These are phyloP conservation scores for Celastrina argiolus DNA, from an alignment of 2,888 invertebrate species.

Conservation along the genomic window DNA sequence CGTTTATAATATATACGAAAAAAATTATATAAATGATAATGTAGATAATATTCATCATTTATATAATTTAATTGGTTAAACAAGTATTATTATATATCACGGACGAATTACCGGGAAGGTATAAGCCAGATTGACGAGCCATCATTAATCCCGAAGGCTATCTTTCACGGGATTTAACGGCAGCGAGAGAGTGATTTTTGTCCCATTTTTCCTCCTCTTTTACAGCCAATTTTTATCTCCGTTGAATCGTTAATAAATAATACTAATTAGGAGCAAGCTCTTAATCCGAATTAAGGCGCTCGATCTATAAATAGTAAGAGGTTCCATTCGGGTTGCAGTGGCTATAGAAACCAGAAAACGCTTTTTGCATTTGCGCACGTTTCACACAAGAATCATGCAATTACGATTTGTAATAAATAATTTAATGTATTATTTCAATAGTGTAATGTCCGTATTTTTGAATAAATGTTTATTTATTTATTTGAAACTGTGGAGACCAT, in stretches of 20 bases:
- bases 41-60: not conserved
- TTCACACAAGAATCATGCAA: too few relatives aligned
- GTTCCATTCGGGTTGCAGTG: not conserved
- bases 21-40: too few relatives aligned
- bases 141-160: constrained; percentile 16
- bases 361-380: too few relatives aligned
- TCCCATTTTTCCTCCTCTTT: constrained; percentile 3
- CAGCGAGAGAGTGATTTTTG: constrained; percentile 19
- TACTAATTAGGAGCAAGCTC: not conserved
- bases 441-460: too few relatives aligned
- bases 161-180: constrained; percentile 21
- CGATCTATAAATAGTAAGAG: not conserved
- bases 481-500: too few relatives aligned
- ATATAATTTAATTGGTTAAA: not conserved
- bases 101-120: constrained; percentile 1
- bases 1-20: too few relatives aligned
- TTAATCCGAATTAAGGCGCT: not conserved
- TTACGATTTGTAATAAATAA: too few relatives aligned
- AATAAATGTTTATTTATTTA: too few relatives aligned
- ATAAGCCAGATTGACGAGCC: constrained; percentile 18
- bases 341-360: not conserved
- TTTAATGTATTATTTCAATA: too few relatives aligned
- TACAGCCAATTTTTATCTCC: not conserved
- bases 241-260: not conserved
- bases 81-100: not conserved